Base-by-base conservation (phyloP, 1,140 invertebrate genomes). In the Drosophila insularis region DNA sequence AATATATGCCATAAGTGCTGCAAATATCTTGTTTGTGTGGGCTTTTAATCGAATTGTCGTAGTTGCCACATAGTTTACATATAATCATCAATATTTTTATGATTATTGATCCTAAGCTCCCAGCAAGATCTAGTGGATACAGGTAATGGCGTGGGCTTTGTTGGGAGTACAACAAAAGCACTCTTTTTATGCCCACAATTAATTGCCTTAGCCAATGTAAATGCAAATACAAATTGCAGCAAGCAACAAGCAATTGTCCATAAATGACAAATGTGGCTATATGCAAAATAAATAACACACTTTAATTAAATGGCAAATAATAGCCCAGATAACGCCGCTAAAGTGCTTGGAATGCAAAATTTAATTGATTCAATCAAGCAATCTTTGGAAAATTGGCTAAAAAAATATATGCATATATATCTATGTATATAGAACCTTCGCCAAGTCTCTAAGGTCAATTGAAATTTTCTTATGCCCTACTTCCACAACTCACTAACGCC, bases 41-140 rank as follows among this genome's bases (percentile, higher is more conserved):
- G 81, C 70, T 70, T 78, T 68, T 76, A 87, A 86, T 78, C 40
- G 81, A n/a, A 21, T 50, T 67, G 77, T 27, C 60, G 77, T 71
- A 14, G 65, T 76, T 86, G 62, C 60, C 68, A 81, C 79, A 70
- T 68, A 62, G 71, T 85, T 81, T 78, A 58, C 81, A 86, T 81
- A 67, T 50, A 74, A 74, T 68, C 66, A 72, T 40, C 62, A 76
- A 79, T 74, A 56, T 61, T 67, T 63, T 40, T 65, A 43, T 27
- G 31, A 61, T 40, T 75, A 71, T 67, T 58, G 43, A 61, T 56
- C 50, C 46, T 65, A 61, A 71, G 66, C 37, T 7, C 14, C n/a
- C 35, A 62, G 39, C 43, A 43, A 23, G 55, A 53, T 31, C 19
- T 31, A 56, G 69, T 54, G 8, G 21, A 40, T 14, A 14, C 10